Conservation (phyloP, 2,797 vertebrate genomes). For the Avahi laniger region DNA sequence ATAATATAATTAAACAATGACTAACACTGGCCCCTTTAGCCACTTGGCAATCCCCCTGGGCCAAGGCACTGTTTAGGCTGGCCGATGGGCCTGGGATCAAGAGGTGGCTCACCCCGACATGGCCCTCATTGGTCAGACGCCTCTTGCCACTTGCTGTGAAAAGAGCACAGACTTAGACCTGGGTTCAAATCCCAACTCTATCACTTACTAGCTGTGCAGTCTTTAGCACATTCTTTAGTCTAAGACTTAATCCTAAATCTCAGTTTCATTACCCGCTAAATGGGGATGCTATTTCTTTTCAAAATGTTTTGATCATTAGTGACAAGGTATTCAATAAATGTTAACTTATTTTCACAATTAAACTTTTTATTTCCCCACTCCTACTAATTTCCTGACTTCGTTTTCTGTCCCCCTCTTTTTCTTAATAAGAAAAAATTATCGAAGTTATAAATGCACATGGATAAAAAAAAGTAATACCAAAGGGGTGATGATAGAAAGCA, state of each 20-base stretch:
- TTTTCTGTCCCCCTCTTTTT: conserved; percentile 5
- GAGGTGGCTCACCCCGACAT: background rate
- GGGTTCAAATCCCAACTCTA: background rate
- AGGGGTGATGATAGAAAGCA: background rate
- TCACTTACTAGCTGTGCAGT: background rate
- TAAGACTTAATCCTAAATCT: background rate
- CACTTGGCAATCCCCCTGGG: background rate
- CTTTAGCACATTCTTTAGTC: background rate
- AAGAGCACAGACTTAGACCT: background rate
- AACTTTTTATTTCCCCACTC: background rate
- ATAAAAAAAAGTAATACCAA: background rate
- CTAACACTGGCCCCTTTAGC: background rate
- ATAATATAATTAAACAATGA: conserved; percentile 62
- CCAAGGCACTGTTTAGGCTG: conserved; percentile 55
- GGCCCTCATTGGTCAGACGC: background rate
- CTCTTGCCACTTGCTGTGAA: background rate
- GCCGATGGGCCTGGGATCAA: background rate
- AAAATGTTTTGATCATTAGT: background rate
- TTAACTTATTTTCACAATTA: conserved; percentile 21
- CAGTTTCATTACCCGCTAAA: background rate
- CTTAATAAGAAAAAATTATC: background rate
- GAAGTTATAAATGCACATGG: background rate
- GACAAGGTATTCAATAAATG: background rate
- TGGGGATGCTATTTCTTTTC: background rate
- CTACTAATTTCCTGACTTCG: background rate